A percentile compares a stretch with the other conserved stretches of the same genome.
phyloP scores from a whole-genome alignment of 2,888 invertebrate genomes.

The Heliconius aoede region DNA sequence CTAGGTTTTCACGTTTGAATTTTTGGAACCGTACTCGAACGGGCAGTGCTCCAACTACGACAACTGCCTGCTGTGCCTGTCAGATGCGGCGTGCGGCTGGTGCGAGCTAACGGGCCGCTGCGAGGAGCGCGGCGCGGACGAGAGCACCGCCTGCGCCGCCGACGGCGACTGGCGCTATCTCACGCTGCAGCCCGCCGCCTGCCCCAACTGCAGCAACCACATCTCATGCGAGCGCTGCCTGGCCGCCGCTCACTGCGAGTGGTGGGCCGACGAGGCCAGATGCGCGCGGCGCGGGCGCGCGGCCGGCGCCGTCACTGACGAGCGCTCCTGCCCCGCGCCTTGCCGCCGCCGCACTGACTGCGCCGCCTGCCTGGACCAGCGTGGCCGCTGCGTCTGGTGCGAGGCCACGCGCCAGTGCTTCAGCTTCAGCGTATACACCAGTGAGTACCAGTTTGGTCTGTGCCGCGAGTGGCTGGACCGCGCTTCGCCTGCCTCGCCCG shows the following conservation, averaged over 20 bases:
- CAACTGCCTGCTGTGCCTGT: conserved; percentile 94
- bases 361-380: conserved; percentile 92
- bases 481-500: conserved; percentile 82
- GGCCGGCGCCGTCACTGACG: conserved; percentile 85
- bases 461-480: conserved; percentile 97
- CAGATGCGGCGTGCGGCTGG: conserved; percentile 96
- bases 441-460: conserved; percentile 95
- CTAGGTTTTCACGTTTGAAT: conserved; percentile 92
- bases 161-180: conserved; percentile 90
- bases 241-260: conserved; percentile 91
- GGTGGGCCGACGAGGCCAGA: conserved; percentile 95
- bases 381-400: conserved; percentile 97
- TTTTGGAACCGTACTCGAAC: conserved; percentile 93
- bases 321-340: conserved; percentile 89
- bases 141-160: conserved; percentile 84
- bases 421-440: conserved; percentile 97
- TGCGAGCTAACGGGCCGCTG: conserved; percentile 91
- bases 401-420: conserved; percentile 96
- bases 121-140: conserved; percentile 87
- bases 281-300: conserved; percentile 92
- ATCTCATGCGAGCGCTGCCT: conserved; percentile 95
- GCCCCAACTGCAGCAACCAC: conserved; percentile 94
- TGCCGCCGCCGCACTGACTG: conserved; percentile 91
- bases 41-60: conserved; percentile 90
- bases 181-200: conserved; percentile 91